These are phyloP conservation scores for Ormyrus thymus DNA, from an alignment of 2,888 invertebrate species.

Conservation along the genomic window DNA sequence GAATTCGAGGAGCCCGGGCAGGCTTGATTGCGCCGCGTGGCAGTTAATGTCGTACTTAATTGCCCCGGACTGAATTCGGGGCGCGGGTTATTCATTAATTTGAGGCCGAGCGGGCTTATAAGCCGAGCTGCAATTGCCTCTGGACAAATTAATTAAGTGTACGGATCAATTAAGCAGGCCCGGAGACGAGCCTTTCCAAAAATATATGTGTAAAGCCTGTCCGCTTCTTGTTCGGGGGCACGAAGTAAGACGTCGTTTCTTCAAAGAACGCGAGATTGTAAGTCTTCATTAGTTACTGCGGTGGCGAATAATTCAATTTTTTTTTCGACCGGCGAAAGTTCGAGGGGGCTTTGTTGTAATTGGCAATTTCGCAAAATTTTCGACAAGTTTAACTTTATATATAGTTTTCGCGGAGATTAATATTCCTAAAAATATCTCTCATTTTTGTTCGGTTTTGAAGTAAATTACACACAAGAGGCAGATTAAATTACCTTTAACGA, in stretches of 20 bases:
- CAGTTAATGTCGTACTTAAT: slow-evolving; percentile 54
- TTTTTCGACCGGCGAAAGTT: slow-evolving; percentile 31
- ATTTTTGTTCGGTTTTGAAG: too few relatives aligned
- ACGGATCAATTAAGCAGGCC: slow-evolving; percentile 48
- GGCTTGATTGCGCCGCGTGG: slow-evolving; percentile 28
- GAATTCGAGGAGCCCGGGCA: slow-evolving; percentile 40
- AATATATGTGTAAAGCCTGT: slow-evolving; percentile 30
- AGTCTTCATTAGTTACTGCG: background rate
- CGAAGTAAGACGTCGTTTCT: slow-evolving; percentile 37
- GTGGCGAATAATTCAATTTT: slow-evolving; percentile 31
- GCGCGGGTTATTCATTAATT: slow-evolving; percentile 41
- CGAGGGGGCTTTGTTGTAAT: background rate
- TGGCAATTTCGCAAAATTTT: too few relatives aligned
- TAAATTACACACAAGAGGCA: too few relatives aligned
- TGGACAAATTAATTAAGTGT: slow-evolving; percentile 53
- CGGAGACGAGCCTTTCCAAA: slow-evolving; percentile 36
- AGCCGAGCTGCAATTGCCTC: background rate
- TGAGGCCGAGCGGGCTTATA: background rate
- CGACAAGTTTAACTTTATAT: too few relatives aligned
- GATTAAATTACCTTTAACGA: too few relatives aligned
- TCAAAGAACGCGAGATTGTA: background rate
- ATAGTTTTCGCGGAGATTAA: too few relatives aligned
- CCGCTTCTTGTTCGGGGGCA: slow-evolving; percentile 11
- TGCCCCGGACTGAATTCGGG: slow-evolving; percentile 41
- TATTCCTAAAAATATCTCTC: too few relatives aligned